Base-by-base conservation (phyloP, 2,113 vertebrate species). In the Colius striatus region DNA sequence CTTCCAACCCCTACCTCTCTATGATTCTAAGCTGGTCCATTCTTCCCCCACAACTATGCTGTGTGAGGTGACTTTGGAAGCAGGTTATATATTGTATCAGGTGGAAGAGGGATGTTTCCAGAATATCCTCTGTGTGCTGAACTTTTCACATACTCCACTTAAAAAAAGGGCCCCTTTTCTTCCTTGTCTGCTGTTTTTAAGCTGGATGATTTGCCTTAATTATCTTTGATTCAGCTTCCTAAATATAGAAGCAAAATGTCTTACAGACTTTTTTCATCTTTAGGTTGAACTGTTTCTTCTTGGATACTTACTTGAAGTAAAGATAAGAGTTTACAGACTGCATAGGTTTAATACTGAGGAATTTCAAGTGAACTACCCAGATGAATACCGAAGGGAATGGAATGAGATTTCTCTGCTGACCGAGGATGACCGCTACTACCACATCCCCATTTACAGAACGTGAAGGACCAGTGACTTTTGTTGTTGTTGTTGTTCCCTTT, bases 201-300 rank as follows among this genome's bases (percentile, higher is more conserved):
- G 47, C 25, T 63, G 74, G 45, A 13, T 76, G 5, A 58, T 48
- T 87, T 76, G 22, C 18, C 10, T 51, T 70, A 53, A 47, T 47
- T 83, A 16, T 43, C n/a, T 70, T 87, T 2, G 5, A 43, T 54
- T 89, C 75, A 63, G 17, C 48, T 91, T 91, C 85, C 2, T 2
- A 51, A 55, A 30, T 36, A 57, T 74, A 68, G 27, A 83, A 94
- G 57, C 50, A 92, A 92, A 61, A 75, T 54, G 20, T 51, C 77
- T 96, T 55, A 94, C 36, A 63, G 51, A 63, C 34, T 93, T 92
- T 74, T 93, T 50, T 96, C 57, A 12, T 88, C 93, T 91, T 58
- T 29, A 98, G 98, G 96, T 98, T 87, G 98, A 98, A 84, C 94
- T 98, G 84, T 97, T 95, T 94, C 97, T 98, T 89, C 97, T 98